Evolutionary conservation across 2,797 vertebrate species (phyloP).

Genomic region (Chromis chromis): DNA sequence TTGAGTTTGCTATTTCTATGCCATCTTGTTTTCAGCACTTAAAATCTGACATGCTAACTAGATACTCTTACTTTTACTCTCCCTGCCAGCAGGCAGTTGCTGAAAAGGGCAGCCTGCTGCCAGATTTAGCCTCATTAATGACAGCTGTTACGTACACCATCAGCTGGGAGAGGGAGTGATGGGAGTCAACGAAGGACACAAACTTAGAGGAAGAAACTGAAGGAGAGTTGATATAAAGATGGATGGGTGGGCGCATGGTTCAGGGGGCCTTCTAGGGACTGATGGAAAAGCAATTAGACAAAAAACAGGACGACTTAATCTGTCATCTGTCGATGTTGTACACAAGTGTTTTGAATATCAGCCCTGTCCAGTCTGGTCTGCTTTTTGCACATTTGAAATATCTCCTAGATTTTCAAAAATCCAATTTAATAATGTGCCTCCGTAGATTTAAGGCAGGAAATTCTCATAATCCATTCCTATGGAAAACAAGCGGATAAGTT

Average conservation of each 20-base stretch:
- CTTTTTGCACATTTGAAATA: constrained; percentile 24
- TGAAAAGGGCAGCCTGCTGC: constrained; percentile 34
- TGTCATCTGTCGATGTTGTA: constrained; percentile 27
- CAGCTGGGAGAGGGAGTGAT: constrained; percentile 10
- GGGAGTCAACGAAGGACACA: constrained; percentile 24
- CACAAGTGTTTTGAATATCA: constrained; percentile 29
- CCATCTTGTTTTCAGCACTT: constrained; percentile 71
- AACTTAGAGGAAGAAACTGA: background rate
- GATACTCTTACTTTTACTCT: constrained; percentile 56
- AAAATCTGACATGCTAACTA: constrained; percentile 70
- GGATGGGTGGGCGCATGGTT: constrained; percentile 9
- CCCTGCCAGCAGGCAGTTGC: constrained; percentile 48
- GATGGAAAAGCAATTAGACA: constrained; percentile 40
- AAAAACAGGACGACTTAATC: constrained; percentile 17
- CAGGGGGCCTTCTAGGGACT: background rate
- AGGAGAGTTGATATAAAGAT: constrained; percentile 16
- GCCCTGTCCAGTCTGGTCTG: constrained; percentile 1
- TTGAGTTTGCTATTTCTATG: constrained; percentile 44
- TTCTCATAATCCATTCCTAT: constrained; percentile 32
- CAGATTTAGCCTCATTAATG: constrained; percentile 74
- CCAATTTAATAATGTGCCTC: constrained; percentile 44
- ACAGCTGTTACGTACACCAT: constrained; percentile 69
- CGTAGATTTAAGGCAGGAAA: constrained; percentile 51
- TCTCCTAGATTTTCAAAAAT: constrained; percentile 9
- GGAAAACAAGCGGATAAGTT: constrained; percentile 62